Evolutionary conservation across 2,113 vertebrate species (phyloP).

Genomic region (Urocynchramus pylzowi): DNA sequence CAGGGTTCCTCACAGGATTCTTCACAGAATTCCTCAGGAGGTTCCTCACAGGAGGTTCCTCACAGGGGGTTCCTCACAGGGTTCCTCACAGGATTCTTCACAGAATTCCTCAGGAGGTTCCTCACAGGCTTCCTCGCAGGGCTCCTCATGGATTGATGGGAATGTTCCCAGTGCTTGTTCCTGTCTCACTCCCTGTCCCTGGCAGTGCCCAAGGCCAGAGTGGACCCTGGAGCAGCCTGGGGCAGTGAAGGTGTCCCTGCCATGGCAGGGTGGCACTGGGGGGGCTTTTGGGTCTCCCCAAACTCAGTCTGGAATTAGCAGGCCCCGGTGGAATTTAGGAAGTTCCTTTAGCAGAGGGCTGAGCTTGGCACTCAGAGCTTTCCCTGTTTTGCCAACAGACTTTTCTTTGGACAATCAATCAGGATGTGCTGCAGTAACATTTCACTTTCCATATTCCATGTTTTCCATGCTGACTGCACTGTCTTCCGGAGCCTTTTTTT

Average conservation of each 20-base stretch:
- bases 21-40: too few species aligned
- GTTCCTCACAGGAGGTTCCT: not conserved
- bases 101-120: not conserved
- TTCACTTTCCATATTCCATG: not conserved
- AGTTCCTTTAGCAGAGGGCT: not conserved
- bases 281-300: not conserved
- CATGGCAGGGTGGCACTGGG: rapidly evolving
- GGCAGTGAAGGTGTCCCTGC: not conserved
- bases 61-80: too few species aligned
- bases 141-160: not conserved
- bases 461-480: not conserved
- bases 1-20: not conserved
- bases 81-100: not conserved
- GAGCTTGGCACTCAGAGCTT: not conserved
- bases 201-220: rapidly evolving
- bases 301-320: not conserved
- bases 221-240: not conserved
- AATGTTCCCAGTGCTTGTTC: not conserved
- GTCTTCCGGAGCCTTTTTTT: not conserved
- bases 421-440: not conserved
- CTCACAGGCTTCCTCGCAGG: not conserved
- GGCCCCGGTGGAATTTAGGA: not conserved
- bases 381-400: not conserved
- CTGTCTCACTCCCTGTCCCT: not conserved
- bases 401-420: not conserved